phyloP scores from a whole-genome alignment of 2,888 invertebrate species.

The Dichetophora obliterata region DNA sequence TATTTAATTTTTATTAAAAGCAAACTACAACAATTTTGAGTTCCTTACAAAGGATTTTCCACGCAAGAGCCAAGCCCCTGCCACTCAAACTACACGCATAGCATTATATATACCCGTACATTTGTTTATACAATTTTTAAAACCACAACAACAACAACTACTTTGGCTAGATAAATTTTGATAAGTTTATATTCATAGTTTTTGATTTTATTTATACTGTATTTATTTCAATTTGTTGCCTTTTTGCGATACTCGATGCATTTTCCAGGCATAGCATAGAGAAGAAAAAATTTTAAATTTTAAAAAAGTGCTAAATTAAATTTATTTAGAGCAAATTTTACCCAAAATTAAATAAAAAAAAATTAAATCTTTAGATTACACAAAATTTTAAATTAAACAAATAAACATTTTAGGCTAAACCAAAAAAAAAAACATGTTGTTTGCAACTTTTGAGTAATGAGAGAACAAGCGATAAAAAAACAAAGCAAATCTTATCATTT shows the following conservation, averaged over 20 bases:
- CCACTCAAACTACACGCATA: not conserved
- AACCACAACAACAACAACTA: not conserved
- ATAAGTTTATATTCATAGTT: constrained; percentile 41
- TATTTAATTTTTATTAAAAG: constrained; percentile 14
- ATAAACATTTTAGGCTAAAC: constrained; percentile 33
- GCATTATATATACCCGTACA: too few species aligned
- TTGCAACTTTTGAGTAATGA: not conserved
- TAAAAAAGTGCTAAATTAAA: constrained; percentile 59
- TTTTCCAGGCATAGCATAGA: constrained; percentile 40
- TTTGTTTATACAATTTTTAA: too few species aligned
- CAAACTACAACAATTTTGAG: not conserved
- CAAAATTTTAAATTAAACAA: constrained; percentile 36
- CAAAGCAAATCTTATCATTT: constrained; percentile 9
- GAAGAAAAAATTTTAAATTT: constrained; percentile 36
- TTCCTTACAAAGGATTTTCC: constrained; percentile 32
- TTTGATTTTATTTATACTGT: constrained; percentile 16
- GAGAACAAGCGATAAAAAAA: constrained; percentile 33
- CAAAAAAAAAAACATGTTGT: constrained; percentile 31
- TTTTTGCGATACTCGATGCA: constrained; percentile 51
- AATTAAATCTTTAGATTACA: constrained; percentile 43
- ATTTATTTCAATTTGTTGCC: constrained; percentile 52
- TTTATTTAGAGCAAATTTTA: constrained; percentile 67
- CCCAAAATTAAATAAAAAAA: constrained; percentile 44
- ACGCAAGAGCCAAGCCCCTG: not conserved
- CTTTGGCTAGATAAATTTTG: constrained; percentile 16